Evolutionary conservation across 2,113 vertebrate species (phyloP).

Genomic region (Ceyx cyanopectus): DNA sequence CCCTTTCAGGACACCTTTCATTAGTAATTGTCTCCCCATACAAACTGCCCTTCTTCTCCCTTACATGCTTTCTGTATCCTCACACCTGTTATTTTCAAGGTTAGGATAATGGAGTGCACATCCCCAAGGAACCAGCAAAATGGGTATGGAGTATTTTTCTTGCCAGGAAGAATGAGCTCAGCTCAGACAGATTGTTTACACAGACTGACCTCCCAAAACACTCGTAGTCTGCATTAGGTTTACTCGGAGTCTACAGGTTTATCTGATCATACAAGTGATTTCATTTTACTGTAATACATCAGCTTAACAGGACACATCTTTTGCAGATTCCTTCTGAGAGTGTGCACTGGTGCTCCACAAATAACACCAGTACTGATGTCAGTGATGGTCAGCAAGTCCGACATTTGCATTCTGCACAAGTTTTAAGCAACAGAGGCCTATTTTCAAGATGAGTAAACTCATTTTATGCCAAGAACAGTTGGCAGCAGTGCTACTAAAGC

Average conservation of each 20-base stretch:
- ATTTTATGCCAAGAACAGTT: constrained; percentile 57
- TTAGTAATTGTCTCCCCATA: neutral
- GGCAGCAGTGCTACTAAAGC: constrained; percentile 41
- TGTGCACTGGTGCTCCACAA: neutral
- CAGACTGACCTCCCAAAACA: neutral
- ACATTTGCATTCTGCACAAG: constrained; percentile 28
- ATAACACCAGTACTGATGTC: neutral
- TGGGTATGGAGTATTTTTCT: neutral
- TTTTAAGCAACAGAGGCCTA: constrained; percentile 42
- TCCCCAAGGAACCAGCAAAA: constrained; percentile 28
- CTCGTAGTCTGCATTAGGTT: neutral
- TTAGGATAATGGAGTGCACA: constrained; percentile 3
- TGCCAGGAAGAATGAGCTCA: constrained; percentile 23
- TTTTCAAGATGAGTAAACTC: constrained; percentile 59
- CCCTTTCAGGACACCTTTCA: constrained; percentile 46
- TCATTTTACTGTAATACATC: neutral
- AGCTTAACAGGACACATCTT: neutral
- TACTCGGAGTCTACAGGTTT: neutral
- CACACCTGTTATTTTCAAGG: constrained; percentile 42
- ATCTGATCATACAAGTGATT: constrained; percentile 2
- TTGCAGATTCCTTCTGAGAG: neutral
- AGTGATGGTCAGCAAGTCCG: neutral
- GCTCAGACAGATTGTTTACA: constrained; percentile 22
- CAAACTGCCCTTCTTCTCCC: constrained; percentile 19
- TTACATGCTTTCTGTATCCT: neutral